Evolutionary conservation across 2,888 invertebrate genomes (phyloP), one percentile per base, ranked within the genome.

Genomic region (Parnassius mnemosyne): DNA sequence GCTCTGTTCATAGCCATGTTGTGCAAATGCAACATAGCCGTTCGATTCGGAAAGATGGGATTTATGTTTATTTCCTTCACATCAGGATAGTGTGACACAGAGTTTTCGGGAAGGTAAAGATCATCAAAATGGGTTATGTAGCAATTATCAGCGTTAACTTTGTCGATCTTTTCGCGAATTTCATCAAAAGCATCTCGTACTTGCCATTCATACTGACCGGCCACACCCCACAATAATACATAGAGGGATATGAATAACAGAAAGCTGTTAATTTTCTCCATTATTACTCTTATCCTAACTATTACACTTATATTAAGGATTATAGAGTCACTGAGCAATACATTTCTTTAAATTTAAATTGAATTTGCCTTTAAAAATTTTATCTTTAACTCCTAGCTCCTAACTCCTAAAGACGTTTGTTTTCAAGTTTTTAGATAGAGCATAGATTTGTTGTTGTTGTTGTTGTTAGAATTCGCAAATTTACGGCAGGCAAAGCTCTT

Each of bases 1-100:
- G 98, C 97, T 71, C 99, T 92, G 81, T 96, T 98, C 80, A 98
- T 92, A n/a, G 98, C 99, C 95, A 98, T 95, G 83, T 99, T 99
- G 83, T 99, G 98, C 64, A 98, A 89, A 89, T 99, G 98, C 62
- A 98, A 89, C 72, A 99, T 86, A 34, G 96, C 96, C 0, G 99
- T 98, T 74, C 99, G 94, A 88, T 99, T 99, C 0, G 97, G 97
- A 76, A 97, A 97, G 57, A 98, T 94, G 10, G 98, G 97, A 90
- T 98, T 98, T 60, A 98, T 96, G 76, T 98, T 97, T 66, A 98
- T 95, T 78, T 98, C 97, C 84, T 98, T 97, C 65, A 98, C 97
- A 76, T 98, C 97, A 0, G 98, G 98, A 68, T 96, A 93, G 80
- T 98, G 98, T 0, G 98, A 97, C 1, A 99, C 95, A 0, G 97